A percentile compares a stretch with the other conserved stretches of the same genome.
Evolutionary conservation across 2,797 vertebrate genomes (phyloP).

Genomic region (Triplophysa yarkandensis): DNA sequence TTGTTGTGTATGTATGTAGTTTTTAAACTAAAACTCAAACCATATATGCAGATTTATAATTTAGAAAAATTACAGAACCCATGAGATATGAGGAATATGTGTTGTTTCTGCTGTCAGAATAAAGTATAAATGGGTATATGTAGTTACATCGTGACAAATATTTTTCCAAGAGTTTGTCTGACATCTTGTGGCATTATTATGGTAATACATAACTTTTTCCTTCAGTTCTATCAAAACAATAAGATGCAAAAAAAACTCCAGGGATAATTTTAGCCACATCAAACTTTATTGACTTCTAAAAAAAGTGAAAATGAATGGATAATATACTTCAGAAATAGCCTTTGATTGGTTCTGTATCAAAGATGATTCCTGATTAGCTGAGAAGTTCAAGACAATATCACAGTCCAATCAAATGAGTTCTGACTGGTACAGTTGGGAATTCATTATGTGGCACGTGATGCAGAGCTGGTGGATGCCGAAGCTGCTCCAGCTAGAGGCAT

Average conservation of each 20-base stretch:
- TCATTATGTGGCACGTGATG: constrained; percentile 53
- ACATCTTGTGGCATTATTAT: background rate
- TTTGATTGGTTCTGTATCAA: background rate
- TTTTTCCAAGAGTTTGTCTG: background rate
- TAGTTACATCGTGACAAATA: too few relatives aligned
- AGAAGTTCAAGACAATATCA: constrained; percentile 5
- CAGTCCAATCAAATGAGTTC: background rate
- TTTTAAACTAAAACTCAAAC: background rate
- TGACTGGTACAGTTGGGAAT: background rate
- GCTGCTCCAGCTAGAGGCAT: constrained; percentile 58
- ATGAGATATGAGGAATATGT: too few relatives aligned
- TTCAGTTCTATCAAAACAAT: background rate
- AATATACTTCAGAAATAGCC: constrained; percentile 2
- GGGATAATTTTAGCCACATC: constrained; percentile 20
- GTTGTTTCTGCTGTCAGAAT: too few relatives aligned
- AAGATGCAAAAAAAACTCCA: background rate
- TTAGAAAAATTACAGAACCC: background rate
- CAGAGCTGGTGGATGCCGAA: constrained; percentile 2
- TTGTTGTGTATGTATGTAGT: too few relatives aligned
- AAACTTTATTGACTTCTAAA: constrained; percentile 39
- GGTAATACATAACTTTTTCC: background rate
- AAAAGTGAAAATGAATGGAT: background rate
- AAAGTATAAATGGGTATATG: too few relatives aligned
- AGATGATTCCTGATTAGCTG: background rate
- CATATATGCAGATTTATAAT: background rate